phyloP scores from a whole-genome alignment of 2,113 vertebrate genomes.

The Andinoacara biseriatus region DNA sequence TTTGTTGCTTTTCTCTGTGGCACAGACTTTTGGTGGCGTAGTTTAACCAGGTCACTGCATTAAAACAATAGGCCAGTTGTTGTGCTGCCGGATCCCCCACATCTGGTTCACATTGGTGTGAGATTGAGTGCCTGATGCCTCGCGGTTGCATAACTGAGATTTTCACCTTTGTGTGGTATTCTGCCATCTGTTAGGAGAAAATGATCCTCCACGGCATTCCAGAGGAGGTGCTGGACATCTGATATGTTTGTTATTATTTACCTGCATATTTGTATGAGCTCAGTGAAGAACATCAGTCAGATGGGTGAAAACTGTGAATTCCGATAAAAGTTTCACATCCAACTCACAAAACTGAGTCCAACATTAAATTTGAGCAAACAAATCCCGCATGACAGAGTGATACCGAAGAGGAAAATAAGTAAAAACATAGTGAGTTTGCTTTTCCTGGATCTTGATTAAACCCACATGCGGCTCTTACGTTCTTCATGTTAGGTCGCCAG shows the following conservation, averaged over 20 bases:
- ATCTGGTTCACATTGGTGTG: conserved; percentile 72
- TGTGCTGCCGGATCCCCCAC: conserved; percentile 52
- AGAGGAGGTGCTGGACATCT: conserved; percentile 9
- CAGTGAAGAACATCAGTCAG: conserved; percentile 1
- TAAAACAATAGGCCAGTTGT: conserved; percentile 71
- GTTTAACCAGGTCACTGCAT: conserved; percentile 55
- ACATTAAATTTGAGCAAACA: conserved; percentile 49
- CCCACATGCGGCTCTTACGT: conserved; percentile 48
- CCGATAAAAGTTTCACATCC: neutral
- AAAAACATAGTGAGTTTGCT: conserved; percentile 51
- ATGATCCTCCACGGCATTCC: conserved; percentile 39
- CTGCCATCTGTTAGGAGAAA: conserved; percentile 50
- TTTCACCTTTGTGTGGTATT: conserved; percentile 56
- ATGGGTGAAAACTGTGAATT: conserved; percentile 16
- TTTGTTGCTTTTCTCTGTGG: neutral
- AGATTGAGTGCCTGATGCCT: conserved; percentile 40
- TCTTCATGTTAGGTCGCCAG: conserved; percentile 47
- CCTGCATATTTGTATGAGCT: neutral
- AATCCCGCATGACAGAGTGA: conserved; percentile 42
- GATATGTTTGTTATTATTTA: conserved; percentile 32
- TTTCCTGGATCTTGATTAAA: conserved; percentile 56
- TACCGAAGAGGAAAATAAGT: conserved; percentile 31
- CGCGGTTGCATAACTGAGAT: conserved; percentile 55
- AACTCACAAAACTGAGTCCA: neutral
- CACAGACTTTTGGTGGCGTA: neutral